phyloP scores from a whole-genome alignment of 2,113 vertebrate species.

The Mola mola region DNA sequence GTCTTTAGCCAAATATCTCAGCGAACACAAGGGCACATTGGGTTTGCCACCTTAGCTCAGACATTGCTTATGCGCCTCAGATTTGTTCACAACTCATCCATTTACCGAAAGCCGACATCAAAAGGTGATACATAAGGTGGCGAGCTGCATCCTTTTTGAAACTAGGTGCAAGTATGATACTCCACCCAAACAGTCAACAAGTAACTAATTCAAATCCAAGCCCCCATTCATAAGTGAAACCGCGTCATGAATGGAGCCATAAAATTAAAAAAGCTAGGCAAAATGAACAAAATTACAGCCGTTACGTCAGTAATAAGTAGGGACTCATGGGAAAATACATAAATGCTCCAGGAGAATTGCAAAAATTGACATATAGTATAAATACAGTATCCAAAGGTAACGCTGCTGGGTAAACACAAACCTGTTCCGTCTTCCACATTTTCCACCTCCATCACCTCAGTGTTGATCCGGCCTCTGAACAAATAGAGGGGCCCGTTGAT shows the following conservation, averaged over 20 bases:
- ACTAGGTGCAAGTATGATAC: slow-evolving; percentile 39
- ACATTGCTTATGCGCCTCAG: slow-evolving; percentile 11
- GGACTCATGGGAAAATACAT: neutral
- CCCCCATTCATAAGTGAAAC: neutral
- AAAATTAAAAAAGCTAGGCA: neutral
- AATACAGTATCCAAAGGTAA: slow-evolving; percentile 17
- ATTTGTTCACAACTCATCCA: slow-evolving; percentile 13
- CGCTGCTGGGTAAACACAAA: slow-evolving; percentile 68
- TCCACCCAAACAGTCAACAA: slow-evolving; percentile 74
- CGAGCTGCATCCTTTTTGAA: slow-evolving; percentile 69
- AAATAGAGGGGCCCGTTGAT: slow-evolving; percentile 95
- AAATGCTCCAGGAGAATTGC: neutral
- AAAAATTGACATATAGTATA: no score
- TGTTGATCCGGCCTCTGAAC: slow-evolving; percentile 98
- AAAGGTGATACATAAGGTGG: slow-evolving; percentile 38
- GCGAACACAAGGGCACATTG: neutral
- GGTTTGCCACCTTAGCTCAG: neutral
- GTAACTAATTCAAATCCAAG: slow-evolving; percentile 44
- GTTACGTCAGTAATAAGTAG: slow-evolving; percentile 1
- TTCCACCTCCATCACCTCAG: slow-evolving; percentile 99
- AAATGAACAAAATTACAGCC: no score
- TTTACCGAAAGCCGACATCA: slow-evolving; percentile 24
- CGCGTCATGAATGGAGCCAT: no score
- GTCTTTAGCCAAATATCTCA: neutral
- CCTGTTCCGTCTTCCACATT: slow-evolving; percentile 99